Evolutionary conservation across 2,888 invertebrate species (phyloP).

Genomic region (Apodemia zela): DNA sequence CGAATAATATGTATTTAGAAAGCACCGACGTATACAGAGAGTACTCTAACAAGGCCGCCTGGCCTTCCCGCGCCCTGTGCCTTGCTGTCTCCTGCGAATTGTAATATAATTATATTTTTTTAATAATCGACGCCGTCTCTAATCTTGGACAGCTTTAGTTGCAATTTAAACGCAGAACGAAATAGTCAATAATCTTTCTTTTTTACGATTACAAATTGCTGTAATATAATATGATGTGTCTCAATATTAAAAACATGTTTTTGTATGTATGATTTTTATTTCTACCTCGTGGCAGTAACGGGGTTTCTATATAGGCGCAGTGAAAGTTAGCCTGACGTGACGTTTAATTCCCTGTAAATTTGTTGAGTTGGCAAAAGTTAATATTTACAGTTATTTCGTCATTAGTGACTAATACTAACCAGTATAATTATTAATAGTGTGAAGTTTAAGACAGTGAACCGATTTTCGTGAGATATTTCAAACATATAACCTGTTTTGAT

Average conservation of each 20-base stretch:
- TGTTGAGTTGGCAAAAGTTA: constrained; percentile 1
- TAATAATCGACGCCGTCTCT: constrained; percentile 59
- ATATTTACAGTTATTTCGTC: neutral
- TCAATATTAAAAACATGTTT: constrained; percentile 74
- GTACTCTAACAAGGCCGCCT: constrained; percentile 47
- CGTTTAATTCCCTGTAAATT: constrained; percentile 17
- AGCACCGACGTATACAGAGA: constrained; percentile 77
- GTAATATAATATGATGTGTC: constrained; percentile 60
- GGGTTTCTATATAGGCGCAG: constrained; percentile 36
- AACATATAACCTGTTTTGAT: neutral
- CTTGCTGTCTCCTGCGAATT: constrained; percentile 63
- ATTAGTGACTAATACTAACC: neutral
- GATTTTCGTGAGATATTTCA: neutral
- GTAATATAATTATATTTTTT: constrained; percentile 48
- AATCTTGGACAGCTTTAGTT: constrained; percentile 58
- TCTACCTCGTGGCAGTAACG: constrained; percentile 35
- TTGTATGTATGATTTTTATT: constrained; percentile 57
- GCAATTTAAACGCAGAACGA: constrained; percentile 63
- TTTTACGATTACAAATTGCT: constrained; percentile 75
- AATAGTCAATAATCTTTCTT: constrained; percentile 67
- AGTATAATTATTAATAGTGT: neutral
- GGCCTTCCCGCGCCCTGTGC: constrained; percentile 64
- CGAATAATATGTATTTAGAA: constrained; percentile 75
- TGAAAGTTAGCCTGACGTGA: constrained; percentile 28
- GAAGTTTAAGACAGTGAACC: neutral